Conservation (phyloP, 1,140 invertebrate species). For the Zaprionus kolodkinae region DNA sequence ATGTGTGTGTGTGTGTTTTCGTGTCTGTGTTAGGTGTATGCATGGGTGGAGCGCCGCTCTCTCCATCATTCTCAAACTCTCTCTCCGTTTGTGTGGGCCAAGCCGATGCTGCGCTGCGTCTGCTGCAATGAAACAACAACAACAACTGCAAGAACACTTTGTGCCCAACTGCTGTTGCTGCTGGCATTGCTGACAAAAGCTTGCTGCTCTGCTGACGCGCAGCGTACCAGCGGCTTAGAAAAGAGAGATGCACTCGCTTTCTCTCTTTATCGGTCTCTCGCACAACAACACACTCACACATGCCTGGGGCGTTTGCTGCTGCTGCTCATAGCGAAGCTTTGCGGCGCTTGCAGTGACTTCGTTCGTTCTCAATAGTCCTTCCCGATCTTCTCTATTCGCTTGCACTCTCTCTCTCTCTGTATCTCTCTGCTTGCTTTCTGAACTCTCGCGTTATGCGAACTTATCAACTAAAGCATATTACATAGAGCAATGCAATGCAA, state of each 20-base stretch:
- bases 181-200: constrained; percentile 16
- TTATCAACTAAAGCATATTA: constrained; percentile 70
- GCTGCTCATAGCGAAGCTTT: neutral
- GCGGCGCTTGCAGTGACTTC: neutral
- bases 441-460: constrained; percentile 19
- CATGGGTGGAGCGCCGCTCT: constrained; percentile 37
- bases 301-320: constrained; percentile 51
- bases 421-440: constrained; percentile 10
- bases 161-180: constrained; percentile 37
- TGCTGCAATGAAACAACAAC: neutral
- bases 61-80: constrained; percentile 77
- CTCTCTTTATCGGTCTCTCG: constrained; percentile 26
- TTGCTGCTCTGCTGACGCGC: constrained; percentile 22
- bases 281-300: constrained; percentile 31
- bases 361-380: neutral
- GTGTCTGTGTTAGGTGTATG: constrained; percentile 31
- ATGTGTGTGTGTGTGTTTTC: constrained; percentile 5
- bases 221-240: constrained; percentile 63
- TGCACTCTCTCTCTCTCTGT: constrained; percentile 6
- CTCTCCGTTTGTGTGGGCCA: constrained; percentile 62
- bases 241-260: constrained; percentile 40
- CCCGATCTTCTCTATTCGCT: constrained; percentile 11
- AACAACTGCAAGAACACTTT: constrained; percentile 51
- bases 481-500: constrained; percentile 10
- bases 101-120: constrained; percentile 58